Base-by-base conservation (phyloP, 2,888 invertebrate species). In the Pandemis corylana region DNA sequence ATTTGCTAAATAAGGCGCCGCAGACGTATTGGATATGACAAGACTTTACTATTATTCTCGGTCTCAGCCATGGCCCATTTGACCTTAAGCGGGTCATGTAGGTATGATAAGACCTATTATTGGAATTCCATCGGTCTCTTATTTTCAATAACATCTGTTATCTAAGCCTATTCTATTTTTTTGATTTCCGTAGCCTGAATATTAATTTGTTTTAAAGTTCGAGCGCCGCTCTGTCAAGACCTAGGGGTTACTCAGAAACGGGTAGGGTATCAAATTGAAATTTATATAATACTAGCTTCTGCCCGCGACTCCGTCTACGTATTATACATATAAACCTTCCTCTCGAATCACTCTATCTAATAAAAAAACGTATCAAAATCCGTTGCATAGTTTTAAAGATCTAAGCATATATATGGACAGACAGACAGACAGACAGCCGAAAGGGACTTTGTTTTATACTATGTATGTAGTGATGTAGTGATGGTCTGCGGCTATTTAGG, bases 51-150 rank as follows among this genome's bases (percentile, higher is more conserved):
- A 70, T 75, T 70, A 75, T 69, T 75, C 71, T 71, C 67, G 67
- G 70, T 56, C 51, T 46, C 73, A 65, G 20, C 12, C 70, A 74
- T 62, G 44, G 73, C 49, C 74, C 62, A 65, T 75, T 75, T 75
- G 67, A 75, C 53, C 71, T 75, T 62, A 70, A 61, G 66, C 66
- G 70, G 59, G 64, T 51, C 44, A 66, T 61, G 42, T 67, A 36
- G 28, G 28, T 44, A 51, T 53, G 61, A 75, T 71, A 75, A 62
- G 66, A 71, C 20, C 75, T 69, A 74, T 74, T 74, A 69, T 74
- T 74, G 67, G 66, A 62, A 75, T 49, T 71, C 53, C 75, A 67
- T 71, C 64, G 62, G 65, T 67, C 62, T 75, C 46, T 10, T 67
- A 75, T 75, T 70, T 63, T 61, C 71, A 67, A 62, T 75, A 53